Percentiles rank a stretch among this genome's conserved stretches.
phyloP scores from a whole-genome alignment of 2,797 vertebrate genomes.

The Limosa lapponica region DNA sequence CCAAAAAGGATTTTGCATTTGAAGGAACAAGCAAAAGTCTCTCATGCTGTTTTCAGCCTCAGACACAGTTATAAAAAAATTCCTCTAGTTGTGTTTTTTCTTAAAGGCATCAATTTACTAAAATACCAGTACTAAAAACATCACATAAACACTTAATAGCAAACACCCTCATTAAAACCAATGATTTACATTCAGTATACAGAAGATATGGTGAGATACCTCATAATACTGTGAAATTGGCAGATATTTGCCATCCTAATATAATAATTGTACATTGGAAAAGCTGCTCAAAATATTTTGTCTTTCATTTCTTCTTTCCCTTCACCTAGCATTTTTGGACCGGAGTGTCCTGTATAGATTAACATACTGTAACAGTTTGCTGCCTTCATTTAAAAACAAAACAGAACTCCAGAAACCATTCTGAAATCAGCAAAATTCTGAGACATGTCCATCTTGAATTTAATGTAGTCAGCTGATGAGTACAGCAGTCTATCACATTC shows the following conservation, averaged over 20 bases:
- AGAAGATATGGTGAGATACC: not conserved
- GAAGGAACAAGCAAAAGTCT: not conserved
- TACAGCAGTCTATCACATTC: not conserved
- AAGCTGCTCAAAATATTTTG: not conserved
- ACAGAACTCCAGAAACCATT: not conserved
- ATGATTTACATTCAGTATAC: not conserved
- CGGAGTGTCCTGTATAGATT: not conserved
- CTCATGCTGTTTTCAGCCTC: not conserved
- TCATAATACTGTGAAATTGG: not conserved
- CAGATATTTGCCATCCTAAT: not conserved
- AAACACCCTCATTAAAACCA: not conserved
- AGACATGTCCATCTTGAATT: not conserved
- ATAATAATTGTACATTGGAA: not conserved
- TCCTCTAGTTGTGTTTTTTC: not conserved
- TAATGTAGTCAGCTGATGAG: not conserved
- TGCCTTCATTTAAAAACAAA: not conserved
- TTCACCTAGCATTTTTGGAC: not conserved
- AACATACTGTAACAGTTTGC: accelerated
- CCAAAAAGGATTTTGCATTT: not conserved
- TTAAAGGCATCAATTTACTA: not conserved
- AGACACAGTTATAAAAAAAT: not conserved
- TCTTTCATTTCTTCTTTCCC: not conserved
- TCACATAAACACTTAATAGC: not conserved
- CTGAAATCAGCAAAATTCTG: not conserved
- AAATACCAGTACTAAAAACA: not conserved